Evolutionary conservation across 92 coral and sea anemone species (phyloP), one percentile per base, ranked within the genome.

Genomic region (Diadumene lineata): DNA sequence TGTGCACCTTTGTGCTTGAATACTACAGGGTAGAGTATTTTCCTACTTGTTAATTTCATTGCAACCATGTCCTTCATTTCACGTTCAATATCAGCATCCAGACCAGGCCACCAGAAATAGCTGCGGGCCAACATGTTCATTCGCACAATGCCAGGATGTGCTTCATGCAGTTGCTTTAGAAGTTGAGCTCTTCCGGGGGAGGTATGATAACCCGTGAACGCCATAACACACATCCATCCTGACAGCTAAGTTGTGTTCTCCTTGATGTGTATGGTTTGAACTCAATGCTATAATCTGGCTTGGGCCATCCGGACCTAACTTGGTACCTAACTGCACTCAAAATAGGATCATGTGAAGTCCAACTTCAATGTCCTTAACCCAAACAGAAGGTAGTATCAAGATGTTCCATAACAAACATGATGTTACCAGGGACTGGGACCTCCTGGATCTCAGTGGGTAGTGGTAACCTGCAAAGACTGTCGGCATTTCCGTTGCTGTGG

Each of bases 51-150:
- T n/a, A n/a, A n/a, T n/a, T n/a, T n/a, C n/a, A n/a, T n/a, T n/a
- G n/a, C n/a, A n/a, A n/a, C n/a, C n/a, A n/a, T n/a, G 51, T 44
- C 29, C 71, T 62, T 25, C 23, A 44, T 28, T 31, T 62, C 60
- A 18, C 18, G 50, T 34, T 75, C 57, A 8, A 75, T 75, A 28
- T 75, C 72, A 22, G 34, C 65, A 55, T 77, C 82, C 27, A 77
- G 50, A 27, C 82, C 82, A 17, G 82, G 82, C 74, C 82, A 77
- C 82, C 82, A 77, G 27, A 77, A 28, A 30, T 53, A 77, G 33
- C 82, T 66, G 43, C 74, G 30, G 19, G 74, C 66, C 33, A 66
- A 51, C 2, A 1, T 31, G 13, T 77, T 66, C 74, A 67, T 77
- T 22, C 75, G n/a, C 18, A 77, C 82, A 0, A 67, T 66, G 9